Conservation (phyloP, 2,113 vertebrate genomes). For the Dicentrarchus labrax region DNA sequence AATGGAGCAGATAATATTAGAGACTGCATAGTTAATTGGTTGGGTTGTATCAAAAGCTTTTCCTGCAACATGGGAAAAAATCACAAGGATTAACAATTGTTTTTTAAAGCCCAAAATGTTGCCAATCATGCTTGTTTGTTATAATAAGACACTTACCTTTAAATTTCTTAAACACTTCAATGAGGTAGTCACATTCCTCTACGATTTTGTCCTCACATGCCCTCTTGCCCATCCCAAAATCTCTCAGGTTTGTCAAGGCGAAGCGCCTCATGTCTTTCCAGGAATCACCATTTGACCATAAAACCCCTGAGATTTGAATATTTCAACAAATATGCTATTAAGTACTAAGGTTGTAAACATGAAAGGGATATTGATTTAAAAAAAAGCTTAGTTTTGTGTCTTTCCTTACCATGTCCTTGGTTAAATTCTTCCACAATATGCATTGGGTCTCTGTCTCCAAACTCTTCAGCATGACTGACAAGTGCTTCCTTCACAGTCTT, state of each 20-base stretch:
- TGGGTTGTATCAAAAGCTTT: conserved; percentile 1
- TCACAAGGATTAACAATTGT: no score
- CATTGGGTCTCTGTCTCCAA: conserved; percentile 15
- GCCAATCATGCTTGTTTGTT: background rate
- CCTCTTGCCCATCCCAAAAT: conserved; percentile 76
- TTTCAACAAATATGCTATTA: background rate
- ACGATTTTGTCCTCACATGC: conserved; percentile 64
- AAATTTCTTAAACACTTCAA: conserved; percentile 24
- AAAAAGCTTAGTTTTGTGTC: background rate
- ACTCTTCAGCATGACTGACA: conserved; percentile 30
- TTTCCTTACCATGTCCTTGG: conserved; percentile 31
- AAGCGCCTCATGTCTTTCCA: conserved; percentile 76
- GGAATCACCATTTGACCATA: conserved; percentile 50
- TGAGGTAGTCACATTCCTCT: conserved; percentile 52
- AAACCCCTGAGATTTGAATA: background rate
- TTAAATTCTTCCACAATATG: fast-evolving
- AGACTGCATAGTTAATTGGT: conserved; percentile 14
- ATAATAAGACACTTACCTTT: background rate
- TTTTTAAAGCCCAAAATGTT: no score
- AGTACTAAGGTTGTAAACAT: no score
- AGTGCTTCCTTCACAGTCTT: conserved; percentile 69
- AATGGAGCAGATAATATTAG: conserved; percentile 70
- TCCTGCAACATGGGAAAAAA: background rate
- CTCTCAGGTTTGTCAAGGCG: conserved; percentile 56
- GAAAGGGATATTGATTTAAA: no score